Base-by-base conservation (phyloP, 2,113 vertebrate species). In the Orientallactaga bullata region DNA sequence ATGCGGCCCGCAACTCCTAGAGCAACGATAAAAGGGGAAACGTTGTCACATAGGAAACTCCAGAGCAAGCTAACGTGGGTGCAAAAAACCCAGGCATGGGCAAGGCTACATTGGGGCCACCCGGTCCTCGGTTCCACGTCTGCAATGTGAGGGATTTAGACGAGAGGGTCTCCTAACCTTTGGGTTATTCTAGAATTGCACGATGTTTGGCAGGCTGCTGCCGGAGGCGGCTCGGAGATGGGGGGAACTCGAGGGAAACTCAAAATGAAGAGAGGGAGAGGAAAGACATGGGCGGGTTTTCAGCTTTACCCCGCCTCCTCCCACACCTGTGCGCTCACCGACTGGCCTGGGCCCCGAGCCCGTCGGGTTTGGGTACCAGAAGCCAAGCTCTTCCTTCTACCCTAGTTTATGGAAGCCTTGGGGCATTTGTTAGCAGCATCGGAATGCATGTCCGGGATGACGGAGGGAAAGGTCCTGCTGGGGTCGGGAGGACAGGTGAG, bases 291-390 rank as follows among this genome's bases (percentile, higher is more conserved):
- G 90, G 93, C 82, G 91, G 30, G 92, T 88, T 94, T 96, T 84
- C 82, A 8, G 4, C 77, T 78, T 42, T 32, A 6, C 47, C 66
- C 26, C 37, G 51, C 63, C 58, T 60, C 20, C 68, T 85, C 55
- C 73, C 83, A 74, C 91, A 96, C 97, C 94, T 96, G 92, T 74
- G 77, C 51, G 81, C 85, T 63, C 91, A 6, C 12, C 4, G 18
- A 65, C 3, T 10, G 30, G 72, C 79, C 61, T 39, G 66, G 51
- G 78, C 72, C 81, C 42, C 5, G 65, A 9, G 72, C 73, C 76
- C 86, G 10, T 21, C 42, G 37, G 60, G 47, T 32, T 11, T 18
- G 85, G 66, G 58, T 73, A 51, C 32, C 66, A 23, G 32, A 17
- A 32, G 23, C 32, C 91, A 55, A 39, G 37, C 55, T 78, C 81